Evolutionary conservation across 2,888 invertebrate genomes (phyloP), one percentile per base, ranked within the genome.

Genomic region (Onthophagus sagittarius): DNA sequence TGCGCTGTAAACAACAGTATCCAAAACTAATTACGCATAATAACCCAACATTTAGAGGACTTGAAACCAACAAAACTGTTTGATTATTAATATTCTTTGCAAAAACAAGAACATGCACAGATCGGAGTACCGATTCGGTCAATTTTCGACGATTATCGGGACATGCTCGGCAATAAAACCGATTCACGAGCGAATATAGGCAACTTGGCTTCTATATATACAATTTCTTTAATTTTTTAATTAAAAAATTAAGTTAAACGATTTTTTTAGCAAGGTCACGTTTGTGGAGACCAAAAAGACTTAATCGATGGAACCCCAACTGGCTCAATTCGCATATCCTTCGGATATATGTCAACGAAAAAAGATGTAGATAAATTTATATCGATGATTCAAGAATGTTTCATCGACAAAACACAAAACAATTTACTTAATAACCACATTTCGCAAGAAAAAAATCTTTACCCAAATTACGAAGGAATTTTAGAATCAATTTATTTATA

Each of bases 291-390:
- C 82, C 91, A 93, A 80, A 88, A 90, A 75, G 97, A 98, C 86
- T 85, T 98, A 71, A 87, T 98, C 2, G 88, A 95, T 80, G 97
- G 96, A 0, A 87, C 87, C 77, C 98, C 99, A 0, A 97, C 98
- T 0, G 99, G 99, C 6, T 95, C 97, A 0, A 89, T 98, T 9
- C 88, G 99, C 80, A 90, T 94, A 2, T 98, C 98, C 0, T 96
- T 98, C 83, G 98, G 98, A 14, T 96, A 95, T 81, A 94, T 94
- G 90, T 96, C 96, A 7, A 91, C 90, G 0, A 86, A 87, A 74
- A 82, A 88, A 71, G 94, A 98, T 83, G 92, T 92, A 0, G 89
- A 93, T 74, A 88, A 85, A 77, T 86, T 97, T 15, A 83, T 97
- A 6, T 78, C 85, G 67, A 93, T 97, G 91, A 90, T 98, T 71